phyloP scores from a whole-genome alignment of 1,140 invertebrate genomes.

The Pseudomyrmex gracilis region DNA sequence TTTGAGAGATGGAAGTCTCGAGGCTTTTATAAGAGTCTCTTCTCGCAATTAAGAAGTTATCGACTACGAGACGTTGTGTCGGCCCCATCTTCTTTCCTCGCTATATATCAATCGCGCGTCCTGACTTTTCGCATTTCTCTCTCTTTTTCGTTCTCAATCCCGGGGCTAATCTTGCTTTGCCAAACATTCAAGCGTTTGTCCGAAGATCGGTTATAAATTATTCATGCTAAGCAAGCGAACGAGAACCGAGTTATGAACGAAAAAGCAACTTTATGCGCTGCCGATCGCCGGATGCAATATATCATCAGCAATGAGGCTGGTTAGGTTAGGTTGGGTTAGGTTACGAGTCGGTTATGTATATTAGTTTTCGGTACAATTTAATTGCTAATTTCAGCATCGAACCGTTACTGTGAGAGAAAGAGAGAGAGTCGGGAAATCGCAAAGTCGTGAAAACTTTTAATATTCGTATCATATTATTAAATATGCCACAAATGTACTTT shows the following conservation, averaged over 20 bases:
- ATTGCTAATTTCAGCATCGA: slow-evolving; percentile 71
- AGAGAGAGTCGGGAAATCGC: slow-evolving; percentile 62
- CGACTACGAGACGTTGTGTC: slow-evolving; percentile 62
- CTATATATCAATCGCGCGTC: slow-evolving; percentile 49
- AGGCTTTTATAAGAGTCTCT: slow-evolving; percentile 48
- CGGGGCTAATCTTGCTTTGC: slow-evolving; percentile 54
- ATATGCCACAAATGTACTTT: background rate
- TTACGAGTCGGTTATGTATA: slow-evolving; percentile 47
- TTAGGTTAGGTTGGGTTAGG: too few relatives aligned
- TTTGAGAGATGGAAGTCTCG: slow-evolving; percentile 40
- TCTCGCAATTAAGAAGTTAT: slow-evolving; percentile 70
- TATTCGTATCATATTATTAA: background rate
- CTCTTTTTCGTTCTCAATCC: slow-evolving; percentile 27
- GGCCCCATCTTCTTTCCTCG: background rate
- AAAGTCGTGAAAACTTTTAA: slow-evolving; percentile 56
- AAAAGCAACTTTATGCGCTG: slow-evolving; percentile 70
- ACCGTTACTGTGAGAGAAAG: slow-evolving; percentile 48
- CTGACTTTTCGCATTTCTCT: background rate
- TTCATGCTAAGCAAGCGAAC: slow-evolving; percentile 67
- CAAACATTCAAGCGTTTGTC: slow-evolving; percentile 63
- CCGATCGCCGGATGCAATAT: slow-evolving; percentile 62
- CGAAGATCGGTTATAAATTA: slow-evolving; percentile 74
- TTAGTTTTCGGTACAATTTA: slow-evolving; percentile 70
- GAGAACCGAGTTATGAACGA: slow-evolving; percentile 41
- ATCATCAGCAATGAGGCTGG: slow-evolving; percentile 51